Conservation (phyloP, 1,140 invertebrate species). For the Drosophila sp. region DNA sequence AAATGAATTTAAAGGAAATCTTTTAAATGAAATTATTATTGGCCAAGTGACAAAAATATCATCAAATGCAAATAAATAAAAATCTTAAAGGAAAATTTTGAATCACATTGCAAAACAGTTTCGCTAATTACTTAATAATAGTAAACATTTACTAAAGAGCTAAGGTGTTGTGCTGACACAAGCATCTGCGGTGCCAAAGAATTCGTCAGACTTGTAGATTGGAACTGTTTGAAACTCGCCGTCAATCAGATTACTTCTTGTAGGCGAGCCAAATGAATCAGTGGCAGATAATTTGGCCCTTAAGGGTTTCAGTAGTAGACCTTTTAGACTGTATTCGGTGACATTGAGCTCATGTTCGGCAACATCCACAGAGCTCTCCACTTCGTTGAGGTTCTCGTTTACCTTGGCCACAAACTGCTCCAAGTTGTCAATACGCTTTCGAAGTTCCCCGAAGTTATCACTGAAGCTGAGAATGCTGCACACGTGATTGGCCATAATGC, state of each 20-base stretch:
- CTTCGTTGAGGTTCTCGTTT: slow-evolving; percentile 62
- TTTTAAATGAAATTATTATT: no score
- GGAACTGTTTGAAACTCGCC: slow-evolving; percentile 67
- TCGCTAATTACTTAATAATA: slow-evolving; percentile 2
- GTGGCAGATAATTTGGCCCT: slow-evolving; percentile 54
- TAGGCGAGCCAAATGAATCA: slow-evolving; percentile 19
- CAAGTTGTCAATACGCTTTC: slow-evolving; percentile 67
- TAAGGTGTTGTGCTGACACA: not conserved
- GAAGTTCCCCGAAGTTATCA: slow-evolving; percentile 61
- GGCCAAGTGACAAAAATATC: no score
- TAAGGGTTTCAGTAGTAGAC: slow-evolving; percentile 73
- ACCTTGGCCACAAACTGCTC: slow-evolving; percentile 70
- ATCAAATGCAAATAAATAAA: no score
- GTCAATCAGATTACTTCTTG: slow-evolving; percentile 55
- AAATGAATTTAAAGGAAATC: no score
- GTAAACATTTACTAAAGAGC: not conserved
- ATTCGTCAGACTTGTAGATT: slow-evolving; percentile 67
- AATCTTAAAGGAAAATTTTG: no score
- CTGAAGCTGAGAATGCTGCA: slow-evolving; percentile 62
- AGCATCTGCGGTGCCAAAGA: slow-evolving; percentile 51
- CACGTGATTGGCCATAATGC: slow-evolving; percentile 74
- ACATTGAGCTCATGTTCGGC: slow-evolving; percentile 78
- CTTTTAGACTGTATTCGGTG: slow-evolving; percentile 79
- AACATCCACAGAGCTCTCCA: slow-evolving; percentile 72
- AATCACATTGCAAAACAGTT: not conserved